Percentiles rank a stretch among this genome's conserved stretches.
Conservation (phyloP, 1,140 invertebrate species). For the Apolygus lucorum region DNA sequence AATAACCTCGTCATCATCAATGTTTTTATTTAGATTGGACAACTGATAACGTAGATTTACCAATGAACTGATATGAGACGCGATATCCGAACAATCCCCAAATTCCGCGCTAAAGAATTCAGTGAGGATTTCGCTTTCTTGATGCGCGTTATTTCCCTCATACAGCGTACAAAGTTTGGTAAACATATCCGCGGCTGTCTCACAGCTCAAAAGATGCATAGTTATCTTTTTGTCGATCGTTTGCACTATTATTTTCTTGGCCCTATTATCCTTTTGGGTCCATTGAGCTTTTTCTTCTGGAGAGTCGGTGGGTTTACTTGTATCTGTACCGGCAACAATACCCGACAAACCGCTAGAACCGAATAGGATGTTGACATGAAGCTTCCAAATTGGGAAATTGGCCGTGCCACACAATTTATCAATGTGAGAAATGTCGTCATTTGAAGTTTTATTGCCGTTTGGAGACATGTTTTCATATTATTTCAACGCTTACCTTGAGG, state of each 20-base stretch:
- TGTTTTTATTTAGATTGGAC: background rate
- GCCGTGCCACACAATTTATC: background rate
- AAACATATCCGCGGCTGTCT: background rate
- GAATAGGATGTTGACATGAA: background rate
- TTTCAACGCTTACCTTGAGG: too few relatives aligned
- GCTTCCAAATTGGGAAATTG: background rate
- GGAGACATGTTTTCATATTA: too few relatives aligned
- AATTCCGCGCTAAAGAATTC: background rate
- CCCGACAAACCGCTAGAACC: background rate
- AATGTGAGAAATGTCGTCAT: constrained; percentile 1
- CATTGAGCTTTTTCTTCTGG: background rate
- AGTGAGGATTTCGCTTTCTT: background rate
- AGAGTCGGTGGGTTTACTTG: background rate
- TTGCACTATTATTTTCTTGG: background rate
- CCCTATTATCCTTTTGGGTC: background rate
- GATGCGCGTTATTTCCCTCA: background rate
- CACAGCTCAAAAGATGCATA: background rate
- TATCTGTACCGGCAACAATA: background rate
- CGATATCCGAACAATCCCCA: background rate
- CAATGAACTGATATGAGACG: background rate
- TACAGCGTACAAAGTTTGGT: background rate
- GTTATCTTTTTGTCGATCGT: background rate
- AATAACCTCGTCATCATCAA: background rate
- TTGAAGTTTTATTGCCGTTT: too few relatives aligned
- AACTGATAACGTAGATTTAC: background rate